These are phyloP conservation scores for Hylia prasina DNA, from an alignment of 2,113 vertebrate genomes.

Conservation along the genomic window DNA sequence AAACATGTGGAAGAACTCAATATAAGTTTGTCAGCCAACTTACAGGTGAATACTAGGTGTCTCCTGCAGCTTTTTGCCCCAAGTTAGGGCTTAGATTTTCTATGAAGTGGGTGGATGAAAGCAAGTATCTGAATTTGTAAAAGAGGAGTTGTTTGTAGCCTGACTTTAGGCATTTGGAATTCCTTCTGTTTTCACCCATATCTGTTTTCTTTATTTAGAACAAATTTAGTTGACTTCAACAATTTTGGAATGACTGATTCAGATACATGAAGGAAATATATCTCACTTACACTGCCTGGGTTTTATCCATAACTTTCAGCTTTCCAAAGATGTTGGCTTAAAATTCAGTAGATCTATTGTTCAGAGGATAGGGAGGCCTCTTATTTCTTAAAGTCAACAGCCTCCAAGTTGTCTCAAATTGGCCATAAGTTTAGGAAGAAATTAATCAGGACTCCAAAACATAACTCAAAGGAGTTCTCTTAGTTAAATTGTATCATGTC, in stretches of 20 bases:
- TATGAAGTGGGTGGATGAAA: background rate
- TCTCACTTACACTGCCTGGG: background rate
- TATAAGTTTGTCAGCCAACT: background rate
- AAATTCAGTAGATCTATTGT: background rate
- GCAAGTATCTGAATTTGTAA: background rate
- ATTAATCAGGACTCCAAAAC: constrained; percentile 13
- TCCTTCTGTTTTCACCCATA: background rate
- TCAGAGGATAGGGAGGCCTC: background rate
- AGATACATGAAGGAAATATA: background rate
- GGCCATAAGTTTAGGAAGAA: constrained; percentile 14
- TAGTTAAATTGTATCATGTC: background rate
- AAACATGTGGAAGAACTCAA: background rate
- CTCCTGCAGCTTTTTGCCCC: background rate
- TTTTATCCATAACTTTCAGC: background rate
- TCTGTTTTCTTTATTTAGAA: background rate
- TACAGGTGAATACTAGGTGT: background rate
- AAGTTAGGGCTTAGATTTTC: background rate
- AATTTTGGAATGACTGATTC: background rate
- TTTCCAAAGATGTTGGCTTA: background rate
- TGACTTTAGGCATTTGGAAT: background rate
- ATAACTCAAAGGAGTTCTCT: background rate
- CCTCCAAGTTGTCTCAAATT: constrained; percentile 3
- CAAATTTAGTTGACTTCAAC: background rate
- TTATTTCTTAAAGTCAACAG: background rate
- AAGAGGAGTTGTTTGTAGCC: background rate